Percentiles rank a stretch among this genome's conserved stretches.
Conservation (phyloP, 2,888 invertebrate species). For the Lepidocyrtoides sp. region DNA sequence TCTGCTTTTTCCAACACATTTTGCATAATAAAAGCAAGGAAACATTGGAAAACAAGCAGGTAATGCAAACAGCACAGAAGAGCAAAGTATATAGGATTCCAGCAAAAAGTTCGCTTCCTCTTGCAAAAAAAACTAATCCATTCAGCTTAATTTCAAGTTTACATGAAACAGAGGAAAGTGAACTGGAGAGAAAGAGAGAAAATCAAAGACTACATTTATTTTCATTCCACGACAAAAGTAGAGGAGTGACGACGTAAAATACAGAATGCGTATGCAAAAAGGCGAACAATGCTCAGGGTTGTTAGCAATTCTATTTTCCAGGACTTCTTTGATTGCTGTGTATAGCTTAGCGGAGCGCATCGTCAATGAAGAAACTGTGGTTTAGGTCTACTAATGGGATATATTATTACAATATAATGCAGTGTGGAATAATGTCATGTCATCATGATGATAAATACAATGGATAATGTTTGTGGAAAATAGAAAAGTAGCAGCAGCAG, state of each 20-base stretch:
- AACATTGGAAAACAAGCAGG: neutral
- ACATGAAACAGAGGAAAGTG: no score
- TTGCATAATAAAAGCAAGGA: neutral
- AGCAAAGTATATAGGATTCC: neutral
- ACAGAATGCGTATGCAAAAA: neutral
- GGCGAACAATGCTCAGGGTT: conserved; percentile 4
- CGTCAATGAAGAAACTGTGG: conserved; percentile 30
- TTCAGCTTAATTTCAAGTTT: conserved; percentile 14
- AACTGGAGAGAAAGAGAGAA: neutral
- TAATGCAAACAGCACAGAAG: neutral
- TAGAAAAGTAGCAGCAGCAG: neutral
- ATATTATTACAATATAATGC: conserved; percentile 20
- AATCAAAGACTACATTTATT: conserved; percentile 36
- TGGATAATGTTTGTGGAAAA: neutral
- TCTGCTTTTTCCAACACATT: neutral
- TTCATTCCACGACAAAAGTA: neutral
- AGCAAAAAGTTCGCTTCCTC: neutral
- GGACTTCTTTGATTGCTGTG: neutral
- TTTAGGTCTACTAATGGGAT: conserved; percentile 31
- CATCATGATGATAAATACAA: no score
- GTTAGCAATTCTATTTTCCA: neutral
- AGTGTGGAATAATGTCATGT: conserved; percentile 6
- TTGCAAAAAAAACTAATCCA: conserved; percentile 35
- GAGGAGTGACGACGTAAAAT: neutral
- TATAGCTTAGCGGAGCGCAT: conserved; percentile 20